Evolutionary conservation across 2,113 vertebrate genomes (phyloP).

Genomic region (Chrysemys picta): DNA sequence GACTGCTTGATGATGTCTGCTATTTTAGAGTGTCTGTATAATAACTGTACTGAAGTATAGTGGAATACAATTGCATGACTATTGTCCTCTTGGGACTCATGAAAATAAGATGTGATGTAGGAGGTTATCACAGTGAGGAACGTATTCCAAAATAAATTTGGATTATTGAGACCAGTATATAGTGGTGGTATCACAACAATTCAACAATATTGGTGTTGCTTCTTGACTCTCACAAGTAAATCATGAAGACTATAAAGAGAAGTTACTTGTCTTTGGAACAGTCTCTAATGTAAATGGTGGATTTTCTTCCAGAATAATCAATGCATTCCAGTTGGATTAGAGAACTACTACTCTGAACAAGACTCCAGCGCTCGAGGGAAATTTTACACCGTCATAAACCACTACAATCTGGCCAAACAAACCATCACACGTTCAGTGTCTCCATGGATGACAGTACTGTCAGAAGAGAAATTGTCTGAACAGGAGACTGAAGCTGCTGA

Average conservation of each 20-base stretch:
- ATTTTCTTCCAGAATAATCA: constrained; percentile 88
- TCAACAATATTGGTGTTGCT: background rate
- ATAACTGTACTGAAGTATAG: background rate
- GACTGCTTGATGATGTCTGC: background rate
- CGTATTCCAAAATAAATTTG: background rate
- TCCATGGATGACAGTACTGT: constrained; percentile 95
- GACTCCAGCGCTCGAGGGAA: constrained; percentile 89
- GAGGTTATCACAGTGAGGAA: background rate
- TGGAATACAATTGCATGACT: background rate
- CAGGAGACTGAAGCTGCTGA: constrained; percentile 93
- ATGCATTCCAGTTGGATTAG: constrained; percentile 92
- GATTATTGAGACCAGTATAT: background rate
- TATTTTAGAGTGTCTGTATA: background rate
- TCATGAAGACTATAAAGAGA: background rate
- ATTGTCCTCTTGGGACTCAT: background rate
- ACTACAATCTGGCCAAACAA: constrained; percentile 96
- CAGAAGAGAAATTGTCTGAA: constrained; percentile 93
- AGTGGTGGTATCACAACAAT: background rate
- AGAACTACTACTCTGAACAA: constrained; percentile 91
- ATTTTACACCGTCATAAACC: constrained; percentile 95
- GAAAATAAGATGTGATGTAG: background rate
- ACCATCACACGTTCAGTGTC: constrained; percentile 93
- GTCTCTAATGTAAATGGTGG: background rate
- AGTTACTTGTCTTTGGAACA: background rate
- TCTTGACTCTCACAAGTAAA: background rate